Percentiles rank a stretch among this genome's conserved stretches.
phyloP scores from a whole-genome alignment of 2,797 vertebrate genomes.

The Sebastes matsubarae region DNA sequence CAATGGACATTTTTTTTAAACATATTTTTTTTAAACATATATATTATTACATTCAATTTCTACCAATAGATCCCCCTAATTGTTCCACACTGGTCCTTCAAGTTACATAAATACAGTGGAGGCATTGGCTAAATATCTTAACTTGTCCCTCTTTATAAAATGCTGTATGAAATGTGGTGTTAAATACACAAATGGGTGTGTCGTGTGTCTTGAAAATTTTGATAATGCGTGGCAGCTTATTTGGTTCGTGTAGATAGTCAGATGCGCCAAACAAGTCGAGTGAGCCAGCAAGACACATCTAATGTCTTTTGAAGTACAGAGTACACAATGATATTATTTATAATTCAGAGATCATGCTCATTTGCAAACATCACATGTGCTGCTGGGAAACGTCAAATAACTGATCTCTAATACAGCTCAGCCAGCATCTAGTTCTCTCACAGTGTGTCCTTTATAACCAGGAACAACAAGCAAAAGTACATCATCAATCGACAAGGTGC shows the following conservation, averaged over 20 bases:
- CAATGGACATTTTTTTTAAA: too few species aligned
- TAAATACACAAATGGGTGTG: neutral
- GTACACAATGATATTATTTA: neutral
- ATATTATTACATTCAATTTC: too few species aligned
- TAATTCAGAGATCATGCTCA: neutral
- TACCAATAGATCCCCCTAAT: too few species aligned
- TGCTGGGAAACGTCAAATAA: neutral
- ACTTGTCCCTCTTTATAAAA: neutral
- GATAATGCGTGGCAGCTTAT: constrained; percentile 10
- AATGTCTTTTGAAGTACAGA: neutral
- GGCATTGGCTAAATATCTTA: neutral
- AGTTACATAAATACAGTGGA: neutral
- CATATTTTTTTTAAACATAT: too few species aligned
- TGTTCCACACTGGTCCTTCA: too few species aligned
- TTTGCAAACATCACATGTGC: neutral
- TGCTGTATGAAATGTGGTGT: neutral
- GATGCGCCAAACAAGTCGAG: constrained; percentile 1
- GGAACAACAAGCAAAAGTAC: neutral
- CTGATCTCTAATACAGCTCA: neutral
- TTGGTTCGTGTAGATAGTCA: neutral
- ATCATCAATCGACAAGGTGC: neutral
- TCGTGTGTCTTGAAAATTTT: constrained; percentile 23
- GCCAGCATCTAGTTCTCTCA: neutral
- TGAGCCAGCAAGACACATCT: neutral
- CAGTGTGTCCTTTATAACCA: neutral